phyloP scores from a whole-genome alignment of 2,113 vertebrate species.

The Plectropomus leopardus region DNA sequence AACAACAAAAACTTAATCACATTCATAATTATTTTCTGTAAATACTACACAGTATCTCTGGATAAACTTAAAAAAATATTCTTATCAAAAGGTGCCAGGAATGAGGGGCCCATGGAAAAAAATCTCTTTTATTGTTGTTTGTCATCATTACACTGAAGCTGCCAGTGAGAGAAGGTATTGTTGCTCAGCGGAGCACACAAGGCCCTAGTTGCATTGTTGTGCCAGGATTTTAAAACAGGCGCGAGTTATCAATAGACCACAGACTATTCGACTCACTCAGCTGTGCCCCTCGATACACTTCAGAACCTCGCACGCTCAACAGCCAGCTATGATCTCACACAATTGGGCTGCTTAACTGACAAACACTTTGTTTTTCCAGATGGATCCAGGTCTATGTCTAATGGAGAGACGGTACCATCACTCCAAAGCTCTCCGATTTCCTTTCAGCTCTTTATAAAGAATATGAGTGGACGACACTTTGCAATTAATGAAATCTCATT shows the following conservation, averaged over 20 bases:
- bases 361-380: constrained; percentile 71
- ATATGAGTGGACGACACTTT: constrained; percentile 38
- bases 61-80: constrained; percentile 64
- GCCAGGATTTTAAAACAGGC: constrained; percentile 85
- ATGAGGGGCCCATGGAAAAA: constrained; percentile 58
- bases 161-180: constrained; percentile 84
- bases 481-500: constrained; percentile 76
- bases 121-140: constrained; percentile 79
- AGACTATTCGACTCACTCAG: constrained; percentile 83
- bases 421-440: constrained; percentile 50
- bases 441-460: constrained; percentile 35
- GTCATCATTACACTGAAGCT: constrained; percentile 78
- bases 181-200: constrained; percentile 84
- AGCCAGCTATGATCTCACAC: constrained; percentile 74
- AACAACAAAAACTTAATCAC: constrained; percentile 29
- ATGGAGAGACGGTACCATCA: constrained; percentile 56
- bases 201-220: constrained; percentile 82
- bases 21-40: background rate
- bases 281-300: constrained; percentile 84
- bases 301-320: constrained; percentile 72
- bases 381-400: constrained; percentile 68
- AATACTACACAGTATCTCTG: constrained; percentile 40
- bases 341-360: constrained; percentile 73
- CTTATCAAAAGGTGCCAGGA: constrained; percentile 79
- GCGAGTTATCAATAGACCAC: constrained; percentile 86